A percentile compares a stretch with the other conserved stretches of the same genome.
Evolutionary conservation across 53 echinoderm and acorn worm genomes (phyloP).

Genomic region (Paracentrotus lividus): DNA sequence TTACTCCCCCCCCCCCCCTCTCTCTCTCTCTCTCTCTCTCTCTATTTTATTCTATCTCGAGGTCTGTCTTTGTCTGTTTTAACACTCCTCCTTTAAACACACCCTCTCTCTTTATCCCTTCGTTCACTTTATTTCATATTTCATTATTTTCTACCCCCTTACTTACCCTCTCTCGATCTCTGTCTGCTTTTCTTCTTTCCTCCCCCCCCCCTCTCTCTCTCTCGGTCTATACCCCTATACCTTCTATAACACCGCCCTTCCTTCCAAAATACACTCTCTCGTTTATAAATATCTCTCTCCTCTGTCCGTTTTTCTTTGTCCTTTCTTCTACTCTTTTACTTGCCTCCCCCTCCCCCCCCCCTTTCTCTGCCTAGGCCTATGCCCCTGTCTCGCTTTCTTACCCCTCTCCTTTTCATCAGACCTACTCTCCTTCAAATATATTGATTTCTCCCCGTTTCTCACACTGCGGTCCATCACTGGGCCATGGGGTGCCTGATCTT

Average conservation of each 20-base stretch:
- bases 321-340: background rate
- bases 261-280: background rate
- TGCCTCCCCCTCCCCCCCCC: background rate
- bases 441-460: slow-evolving; percentile 14
- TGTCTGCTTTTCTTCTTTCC: background rate
- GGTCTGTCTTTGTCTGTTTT: no score
- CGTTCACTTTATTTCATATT: no score
- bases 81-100: no score
- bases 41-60: no score
- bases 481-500: background rate
- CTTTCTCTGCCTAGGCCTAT: background rate
- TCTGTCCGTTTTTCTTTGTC: background rate
- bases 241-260: background rate
- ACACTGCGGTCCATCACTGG: background rate
- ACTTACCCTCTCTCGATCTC: background rate
- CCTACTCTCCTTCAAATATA: slow-evolving; percentile 14
- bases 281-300: no score
- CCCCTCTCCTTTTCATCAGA: background rate
- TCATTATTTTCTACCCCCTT: no score
- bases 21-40: background rate
- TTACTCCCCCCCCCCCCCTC: background rate
- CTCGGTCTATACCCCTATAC: background rate
- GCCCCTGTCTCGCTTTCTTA: background rate
- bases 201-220: background rate
- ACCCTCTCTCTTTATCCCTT: background rate